Evolutionary conservation across 2,888 invertebrate genomes (phyloP).

Genomic region (Drosophila histrio): DNA sequence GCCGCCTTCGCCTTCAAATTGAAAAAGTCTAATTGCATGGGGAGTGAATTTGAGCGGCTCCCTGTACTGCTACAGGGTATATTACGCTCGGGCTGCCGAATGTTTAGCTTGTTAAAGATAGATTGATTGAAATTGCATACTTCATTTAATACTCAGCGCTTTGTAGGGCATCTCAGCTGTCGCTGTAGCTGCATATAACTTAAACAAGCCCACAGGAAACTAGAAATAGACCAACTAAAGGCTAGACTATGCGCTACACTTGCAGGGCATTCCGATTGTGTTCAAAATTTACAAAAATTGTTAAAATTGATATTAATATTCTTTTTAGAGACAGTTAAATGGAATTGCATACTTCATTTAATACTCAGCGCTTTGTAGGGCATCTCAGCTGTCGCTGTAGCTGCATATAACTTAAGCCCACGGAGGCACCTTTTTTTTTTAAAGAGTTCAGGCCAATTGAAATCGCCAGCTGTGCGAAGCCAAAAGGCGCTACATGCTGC

Average conservation of each 20-base stretch:
- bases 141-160: not conserved
- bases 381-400: not conserved
- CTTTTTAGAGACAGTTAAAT: too few relatives aligned
- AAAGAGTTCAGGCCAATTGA: slow-evolving; percentile 26
- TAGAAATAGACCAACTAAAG: not conserved
- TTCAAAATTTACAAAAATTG: not conserved
- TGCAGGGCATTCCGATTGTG: not conserved
- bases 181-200: not conserved
- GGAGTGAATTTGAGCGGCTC: too few relatives aligned
- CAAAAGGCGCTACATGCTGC: slow-evolving; percentile 34
- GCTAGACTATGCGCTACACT: not conserved
- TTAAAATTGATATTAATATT: too few relatives aligned
- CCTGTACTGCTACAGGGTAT: too few relatives aligned
- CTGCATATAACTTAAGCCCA: not conserved
- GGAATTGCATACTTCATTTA: not conserved
- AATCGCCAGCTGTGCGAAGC: slow-evolving; percentile 17
- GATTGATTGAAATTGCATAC: not conserved
- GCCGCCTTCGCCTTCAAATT: too few relatives aligned
- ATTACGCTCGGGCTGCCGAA: too few relatives aligned
- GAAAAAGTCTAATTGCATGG: too few relatives aligned
- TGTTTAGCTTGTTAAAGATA: too few relatives aligned
- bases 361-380: not conserved
- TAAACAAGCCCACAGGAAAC: not conserved
- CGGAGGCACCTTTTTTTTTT: not conserved
- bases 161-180: not conserved